Evolutionary conservation across 92 coral and sea anemone species (phyloP).

Genomic region (Muricea muricata): DNA sequence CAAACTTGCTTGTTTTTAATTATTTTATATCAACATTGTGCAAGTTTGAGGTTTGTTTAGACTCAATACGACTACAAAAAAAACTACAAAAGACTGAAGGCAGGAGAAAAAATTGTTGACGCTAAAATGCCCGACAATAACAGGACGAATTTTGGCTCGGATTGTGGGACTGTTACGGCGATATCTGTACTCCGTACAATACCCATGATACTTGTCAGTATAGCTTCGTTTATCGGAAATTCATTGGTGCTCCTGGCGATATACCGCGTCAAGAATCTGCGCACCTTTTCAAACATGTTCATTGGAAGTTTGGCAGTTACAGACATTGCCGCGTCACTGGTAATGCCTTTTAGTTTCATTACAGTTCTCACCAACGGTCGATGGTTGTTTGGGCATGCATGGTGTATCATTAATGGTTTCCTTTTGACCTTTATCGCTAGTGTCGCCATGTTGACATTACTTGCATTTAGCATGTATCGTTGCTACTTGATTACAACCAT

Average conservation of each 20-base stretch:
- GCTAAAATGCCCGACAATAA: background rate
- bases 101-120: background rate
- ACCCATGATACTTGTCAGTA: slow-evolving; percentile 74
- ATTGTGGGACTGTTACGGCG: slow-evolving; percentile 40
- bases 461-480: slow-evolving; percentile 71
- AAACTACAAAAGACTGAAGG: background rate
- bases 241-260: slow-evolving; percentile 69
- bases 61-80: background rate
- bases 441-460: slow-evolving; percentile 70
- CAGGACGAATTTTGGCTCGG: background rate
- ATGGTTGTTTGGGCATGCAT: slow-evolving; percentile 62
- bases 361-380: slow-evolving; percentile 60
- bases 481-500: slow-evolving; percentile 67
- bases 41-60: background rate
- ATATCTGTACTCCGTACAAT: slow-evolving; percentile 59
- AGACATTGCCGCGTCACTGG: slow-evolving; percentile 68
- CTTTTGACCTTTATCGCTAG: slow-evolving; percentile 61
- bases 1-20: background rate
- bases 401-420: slow-evolving; percentile 70
- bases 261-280: slow-evolving; percentile 66
- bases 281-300: slow-evolving; percentile 71
- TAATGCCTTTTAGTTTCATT: slow-evolving; percentile 69
- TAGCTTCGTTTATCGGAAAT: slow-evolving; percentile 74
- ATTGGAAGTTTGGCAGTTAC: slow-evolving; percentile 75
- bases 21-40: slow-evolving; percentile 4